phyloP scores from a whole-genome alignment of 2,797 vertebrate species.

The Syngnathus acus region DNA sequence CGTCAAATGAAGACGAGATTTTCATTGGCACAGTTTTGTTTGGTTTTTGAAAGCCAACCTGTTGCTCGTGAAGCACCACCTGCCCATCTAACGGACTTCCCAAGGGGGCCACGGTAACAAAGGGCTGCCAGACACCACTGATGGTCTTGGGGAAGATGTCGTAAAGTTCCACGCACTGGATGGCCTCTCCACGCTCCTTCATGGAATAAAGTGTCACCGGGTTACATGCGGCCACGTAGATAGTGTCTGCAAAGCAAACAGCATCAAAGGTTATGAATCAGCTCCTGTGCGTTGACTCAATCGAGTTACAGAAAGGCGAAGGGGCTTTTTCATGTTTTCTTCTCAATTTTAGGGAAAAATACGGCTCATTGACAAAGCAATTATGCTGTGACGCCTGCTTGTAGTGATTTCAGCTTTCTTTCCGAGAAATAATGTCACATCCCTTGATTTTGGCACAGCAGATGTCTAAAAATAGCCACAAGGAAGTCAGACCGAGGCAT shows the following conservation, averaged over 20 bases:
- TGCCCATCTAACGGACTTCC: constrained; percentile 84
- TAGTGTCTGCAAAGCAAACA: constrained; percentile 45
- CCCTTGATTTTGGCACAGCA: background rate
- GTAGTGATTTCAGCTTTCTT: background rate
- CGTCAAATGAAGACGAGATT: background rate
- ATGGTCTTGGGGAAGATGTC: constrained; percentile 85
- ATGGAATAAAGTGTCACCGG: constrained; percentile 84
- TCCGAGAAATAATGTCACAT: background rate
- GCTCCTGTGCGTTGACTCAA: background rate
- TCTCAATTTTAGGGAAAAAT: background rate
- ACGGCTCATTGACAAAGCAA: background rate
- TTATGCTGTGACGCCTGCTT: background rate
- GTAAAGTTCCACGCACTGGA: constrained; percentile 80
- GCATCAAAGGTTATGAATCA: background rate
- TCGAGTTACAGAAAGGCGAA: background rate
- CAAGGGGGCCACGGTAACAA: constrained; percentile 80
- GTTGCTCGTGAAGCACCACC: constrained; percentile 89
- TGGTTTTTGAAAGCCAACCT: constrained; percentile 70
- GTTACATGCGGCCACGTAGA: constrained; percentile 87
- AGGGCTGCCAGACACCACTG: constrained; percentile 85
- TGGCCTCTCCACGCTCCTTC: constrained; percentile 64
- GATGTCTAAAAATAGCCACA: background rate
- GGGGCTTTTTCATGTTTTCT: background rate
- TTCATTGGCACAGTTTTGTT: background rate
- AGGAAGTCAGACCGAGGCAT: background rate